Base-by-base conservation (phyloP, 1,140 invertebrate genomes). In the Bombus superbus region DNA sequence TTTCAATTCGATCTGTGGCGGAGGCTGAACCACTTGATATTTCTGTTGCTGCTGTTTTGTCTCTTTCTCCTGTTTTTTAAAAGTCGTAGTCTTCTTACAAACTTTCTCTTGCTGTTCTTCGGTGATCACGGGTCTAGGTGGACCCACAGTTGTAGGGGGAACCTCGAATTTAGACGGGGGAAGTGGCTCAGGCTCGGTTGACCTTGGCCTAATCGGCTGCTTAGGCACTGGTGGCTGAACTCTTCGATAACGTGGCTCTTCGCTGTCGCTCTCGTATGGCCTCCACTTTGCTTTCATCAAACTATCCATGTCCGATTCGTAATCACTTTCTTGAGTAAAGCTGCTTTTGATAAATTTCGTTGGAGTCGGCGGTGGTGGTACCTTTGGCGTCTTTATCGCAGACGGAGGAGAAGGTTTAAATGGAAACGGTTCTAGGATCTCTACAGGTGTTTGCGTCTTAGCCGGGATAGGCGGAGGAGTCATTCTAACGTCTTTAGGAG, bases 241-340 rank as follows among this genome's bases (percentile, higher is more conserved):
- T 92, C 94, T 95, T 83, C 96, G 90, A 93, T 96, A 96, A 69
- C 93, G 92, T 3, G 96, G 95, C 80, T 97, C 96, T 85, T 97
- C 97, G 38, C 94, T 96, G 69, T 97, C 97, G 91, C 97, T 97
- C 80, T 96, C 96, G 85, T 95, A 96, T 32, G 96, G 96, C 75
- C 96, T 96, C 96, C 96, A 97, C 91, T 96, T 97, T 11, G 94
- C 88, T 84, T 90, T 93, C 25, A 86, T 11, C 0, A 95, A 92
- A 75, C 94, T 92, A 87, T 97, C 97, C 68, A 96, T 94, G 94
- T 97, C 97, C 89, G 97, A 97, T 92, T 97, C 97, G 89, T 97
- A 97, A 87, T 97, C 97, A 86, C 97, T 97, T 87, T 97, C 97
- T 28, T 91, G 92, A 18, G 91, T 87, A 84, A 96, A 95, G 64